phyloP scores from a whole-genome alignment of 2,113 vertebrate species.

The Caranx ignobilis region DNA sequence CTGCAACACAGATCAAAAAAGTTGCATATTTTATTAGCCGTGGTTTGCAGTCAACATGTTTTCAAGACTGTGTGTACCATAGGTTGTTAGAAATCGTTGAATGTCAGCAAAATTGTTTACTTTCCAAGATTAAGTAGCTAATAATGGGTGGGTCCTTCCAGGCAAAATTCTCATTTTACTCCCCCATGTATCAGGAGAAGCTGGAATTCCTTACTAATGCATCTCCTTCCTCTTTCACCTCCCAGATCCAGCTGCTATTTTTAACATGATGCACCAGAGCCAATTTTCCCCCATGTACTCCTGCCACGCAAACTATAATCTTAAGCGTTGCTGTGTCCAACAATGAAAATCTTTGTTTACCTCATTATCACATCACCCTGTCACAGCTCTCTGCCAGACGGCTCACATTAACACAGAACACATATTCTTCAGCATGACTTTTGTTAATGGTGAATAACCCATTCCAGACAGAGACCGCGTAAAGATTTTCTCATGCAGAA shows the following conservation, averaged over 20 bases:
- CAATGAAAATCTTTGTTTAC: constrained; percentile 50
- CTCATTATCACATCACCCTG: constrained; percentile 24
- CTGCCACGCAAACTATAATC: constrained; percentile 31
- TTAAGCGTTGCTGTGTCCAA: background rate
- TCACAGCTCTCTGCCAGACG: background rate
- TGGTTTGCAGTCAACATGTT: background rate
- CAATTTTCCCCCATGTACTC: constrained; percentile 15
- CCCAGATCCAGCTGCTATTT: constrained; percentile 55
- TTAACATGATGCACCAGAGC: constrained; percentile 32
- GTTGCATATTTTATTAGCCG: background rate
- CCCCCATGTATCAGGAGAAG: background rate
- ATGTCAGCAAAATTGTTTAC: background rate
- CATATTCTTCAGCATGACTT: constrained; percentile 8
- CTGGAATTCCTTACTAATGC: constrained; percentile 55
- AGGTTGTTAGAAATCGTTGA: background rate
- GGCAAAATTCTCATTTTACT: constrained; percentile 15
- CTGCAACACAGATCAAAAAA: background rate
- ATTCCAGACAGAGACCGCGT: constrained; percentile 32
- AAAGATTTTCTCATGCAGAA: constrained; percentile 27
- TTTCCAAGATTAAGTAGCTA: background rate
- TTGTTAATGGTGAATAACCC: constrained; percentile 23
- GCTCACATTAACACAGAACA: background rate
- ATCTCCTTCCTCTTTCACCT: constrained; percentile 55
- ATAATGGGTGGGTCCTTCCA: constrained; percentile 2
- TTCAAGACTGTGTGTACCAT: background rate